Evolutionary conservation across 2,888 invertebrate species (phyloP), one percentile per base, ranked within the genome.

Genomic region (Cristatella mucedo): DNA sequence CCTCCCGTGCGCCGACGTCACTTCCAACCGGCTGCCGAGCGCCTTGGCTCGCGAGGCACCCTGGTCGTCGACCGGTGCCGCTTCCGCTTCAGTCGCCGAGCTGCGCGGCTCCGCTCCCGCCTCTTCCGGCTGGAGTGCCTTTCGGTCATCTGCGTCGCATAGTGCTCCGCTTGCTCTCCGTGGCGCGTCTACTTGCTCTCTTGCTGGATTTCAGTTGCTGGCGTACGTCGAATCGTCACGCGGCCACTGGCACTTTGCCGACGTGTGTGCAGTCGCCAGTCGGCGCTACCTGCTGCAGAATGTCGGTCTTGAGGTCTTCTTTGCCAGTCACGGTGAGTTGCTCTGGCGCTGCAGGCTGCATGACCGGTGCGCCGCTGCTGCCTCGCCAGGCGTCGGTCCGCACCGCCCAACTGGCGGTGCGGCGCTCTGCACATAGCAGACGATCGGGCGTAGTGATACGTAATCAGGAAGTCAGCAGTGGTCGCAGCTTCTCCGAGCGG

Each of bases 221-320:
- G 85, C 86, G 59, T 97, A 95, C 71, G 91, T 95, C 68, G 97
- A 99, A 65, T 76, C 91, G 67, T 76, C 93, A 34, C 95, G 97
- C 67, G 95, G 95, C 46, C 89, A 95, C 71, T 99, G 97, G 97
- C 91, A 93, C 72, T 95, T 97, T 73, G 86, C 85, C 53, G 97
- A 99, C 72, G 86, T 99, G 48, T 78, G 97, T 9, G 97, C 97
- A 44, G 91, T 99, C 57, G 97, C 99, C 73, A 86, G 91, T 7
- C 74, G 97, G 2, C 77, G 93, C 32, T 95, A 95, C 67, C 75
- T 97, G 40, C 76, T 97, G 52, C 95, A 97, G 71, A 93, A 91
- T 53, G 66, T 68, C 41, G 93, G 91, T 49, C 78, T 99, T 62
- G 97, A 99, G 71, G 86, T 99, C 66, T 99, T 99, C 72, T 76